phyloP scores from a whole-genome alignment of 2,113 vertebrate genomes.

The Chloropsis cyanopogon region DNA sequence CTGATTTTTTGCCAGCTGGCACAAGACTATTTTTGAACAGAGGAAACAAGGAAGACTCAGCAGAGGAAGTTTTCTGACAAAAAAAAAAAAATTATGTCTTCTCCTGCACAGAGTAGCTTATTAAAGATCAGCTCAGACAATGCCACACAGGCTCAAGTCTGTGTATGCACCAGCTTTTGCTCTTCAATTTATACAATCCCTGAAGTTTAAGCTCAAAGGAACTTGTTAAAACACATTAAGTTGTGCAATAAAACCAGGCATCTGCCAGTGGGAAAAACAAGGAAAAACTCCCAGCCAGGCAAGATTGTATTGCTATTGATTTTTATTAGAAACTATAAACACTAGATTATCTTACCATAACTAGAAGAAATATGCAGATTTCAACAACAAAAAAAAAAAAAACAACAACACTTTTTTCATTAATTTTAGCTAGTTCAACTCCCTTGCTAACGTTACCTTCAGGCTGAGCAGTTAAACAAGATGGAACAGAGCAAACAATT shows the following conservation, averaged over 20 bases:
- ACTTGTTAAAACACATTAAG: not conserved
- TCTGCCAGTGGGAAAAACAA: not conserved
- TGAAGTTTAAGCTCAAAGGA: not conserved
- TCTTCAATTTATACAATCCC: not conserved
- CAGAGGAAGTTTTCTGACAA: not conserved
- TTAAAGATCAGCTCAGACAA: not conserved
- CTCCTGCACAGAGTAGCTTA: not conserved
- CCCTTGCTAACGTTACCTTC: not conserved
- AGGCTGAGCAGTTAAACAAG: not conserved
- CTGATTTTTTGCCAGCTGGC: conserved; percentile 14
- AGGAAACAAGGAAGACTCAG: not conserved
- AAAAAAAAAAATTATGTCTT: not conserved
- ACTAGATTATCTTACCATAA: not conserved
- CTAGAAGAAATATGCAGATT: not conserved
- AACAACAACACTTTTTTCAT: not conserved
- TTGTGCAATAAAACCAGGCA: not conserved
- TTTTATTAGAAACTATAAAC: not conserved
- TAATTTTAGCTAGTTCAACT: not conserved
- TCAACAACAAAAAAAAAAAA: not conserved
- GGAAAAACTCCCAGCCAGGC: not conserved
- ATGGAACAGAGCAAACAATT: not conserved
- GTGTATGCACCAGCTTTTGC: not conserved
- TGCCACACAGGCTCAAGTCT: not conserved
- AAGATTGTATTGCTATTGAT: not conserved
- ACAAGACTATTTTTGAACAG: not conserved